Percentiles rank a stretch among this genome's conserved stretches.
Evolutionary conservation across 2,888 invertebrate genomes (phyloP).

Genomic region (Synergus itoensis): DNA sequence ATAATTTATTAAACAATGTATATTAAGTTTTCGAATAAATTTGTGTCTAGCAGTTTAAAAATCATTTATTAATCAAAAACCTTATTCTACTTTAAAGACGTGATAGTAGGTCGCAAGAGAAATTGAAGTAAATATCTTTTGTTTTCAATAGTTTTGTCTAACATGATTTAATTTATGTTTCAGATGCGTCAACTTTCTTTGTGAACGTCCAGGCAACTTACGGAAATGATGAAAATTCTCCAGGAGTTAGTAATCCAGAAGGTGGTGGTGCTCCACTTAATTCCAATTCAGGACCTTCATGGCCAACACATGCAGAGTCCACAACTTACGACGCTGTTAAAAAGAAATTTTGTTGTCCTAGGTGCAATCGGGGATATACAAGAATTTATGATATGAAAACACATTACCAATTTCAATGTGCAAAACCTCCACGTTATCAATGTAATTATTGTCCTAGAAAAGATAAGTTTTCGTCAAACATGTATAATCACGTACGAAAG

Average conservation of each 20-base stretch:
- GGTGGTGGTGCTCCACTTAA: not conserved
- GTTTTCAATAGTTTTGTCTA: not conserved
- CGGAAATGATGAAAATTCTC: constrained; percentile 3
- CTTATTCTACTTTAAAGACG: not conserved
- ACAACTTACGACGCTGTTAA: not conserved
- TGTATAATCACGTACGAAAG: constrained; percentile 70
- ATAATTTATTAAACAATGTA: not conserved
- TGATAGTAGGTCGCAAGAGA: not conserved
- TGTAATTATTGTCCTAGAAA: constrained; percentile 75
- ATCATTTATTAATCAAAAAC: not conserved
- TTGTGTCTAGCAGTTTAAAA: not conserved
- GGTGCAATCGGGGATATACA: constrained; percentile 61
- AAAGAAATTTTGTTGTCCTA: constrained; percentile 59
- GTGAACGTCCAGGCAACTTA: constrained; percentile 26
- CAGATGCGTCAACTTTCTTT: constrained; percentile 23
- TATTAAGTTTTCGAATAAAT: not conserved
- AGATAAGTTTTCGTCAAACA: constrained; percentile 72
- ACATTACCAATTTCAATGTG: constrained; percentile 76
- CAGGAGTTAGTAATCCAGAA: constrained; percentile 14
- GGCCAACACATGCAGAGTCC: constrained; percentile 20
- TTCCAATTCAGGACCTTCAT: constrained; percentile 12
- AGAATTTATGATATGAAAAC: constrained; percentile 69
- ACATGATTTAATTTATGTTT: constrained; percentile 20
- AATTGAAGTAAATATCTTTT: not conserved
- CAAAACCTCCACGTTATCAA: constrained; percentile 75